A percentile compares a stretch with the other conserved stretches of the same genome.
Evolutionary conservation across 2,797 vertebrate species (phyloP).

Genomic region (Hozukius guyotensis): DNA sequence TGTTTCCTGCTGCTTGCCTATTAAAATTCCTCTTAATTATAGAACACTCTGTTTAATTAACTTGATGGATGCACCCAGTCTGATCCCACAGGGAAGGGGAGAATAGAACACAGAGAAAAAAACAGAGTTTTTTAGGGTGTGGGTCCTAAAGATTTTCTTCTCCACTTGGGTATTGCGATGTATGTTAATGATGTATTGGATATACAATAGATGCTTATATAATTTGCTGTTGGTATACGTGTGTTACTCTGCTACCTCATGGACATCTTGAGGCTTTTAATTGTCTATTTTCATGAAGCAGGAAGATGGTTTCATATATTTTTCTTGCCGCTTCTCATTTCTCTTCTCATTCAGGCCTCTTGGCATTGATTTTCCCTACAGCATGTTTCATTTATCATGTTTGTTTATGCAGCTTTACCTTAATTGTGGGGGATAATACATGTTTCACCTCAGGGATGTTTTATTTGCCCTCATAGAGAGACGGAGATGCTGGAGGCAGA

Average conservation of each 20-base stretch:
- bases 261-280: not conserved
- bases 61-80: conserved; percentile 75
- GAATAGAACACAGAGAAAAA: conserved; percentile 47
- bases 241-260: not conserved
- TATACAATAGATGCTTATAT: not conserved
- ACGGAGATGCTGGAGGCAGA: conserved; percentile 15
- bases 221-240: not conserved
- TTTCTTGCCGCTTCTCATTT: not conserved
- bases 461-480: conserved; percentile 36
- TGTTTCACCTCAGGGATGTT: not conserved
- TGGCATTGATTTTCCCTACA: not conserved
- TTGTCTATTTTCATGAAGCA: not conserved
- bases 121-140: conserved; percentile 40
- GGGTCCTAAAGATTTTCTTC: conserved; percentile 35
- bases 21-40: conserved; percentile 81
- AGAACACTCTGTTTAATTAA: conserved; percentile 80
- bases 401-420: not conserved
- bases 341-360: not conserved
- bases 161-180: conserved; percentile 7
- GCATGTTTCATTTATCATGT: not conserved
- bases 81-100: conserved; percentile 64
- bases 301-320: not conserved
- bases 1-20: conserved; percentile 72
- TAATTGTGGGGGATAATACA: not conserved
- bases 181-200: conserved; percentile 34